These are phyloP conservation scores for Schizopygopsis malacanthus DNA, from an alignment of 2,797 vertebrate species.

Conservation along the genomic window DNA sequence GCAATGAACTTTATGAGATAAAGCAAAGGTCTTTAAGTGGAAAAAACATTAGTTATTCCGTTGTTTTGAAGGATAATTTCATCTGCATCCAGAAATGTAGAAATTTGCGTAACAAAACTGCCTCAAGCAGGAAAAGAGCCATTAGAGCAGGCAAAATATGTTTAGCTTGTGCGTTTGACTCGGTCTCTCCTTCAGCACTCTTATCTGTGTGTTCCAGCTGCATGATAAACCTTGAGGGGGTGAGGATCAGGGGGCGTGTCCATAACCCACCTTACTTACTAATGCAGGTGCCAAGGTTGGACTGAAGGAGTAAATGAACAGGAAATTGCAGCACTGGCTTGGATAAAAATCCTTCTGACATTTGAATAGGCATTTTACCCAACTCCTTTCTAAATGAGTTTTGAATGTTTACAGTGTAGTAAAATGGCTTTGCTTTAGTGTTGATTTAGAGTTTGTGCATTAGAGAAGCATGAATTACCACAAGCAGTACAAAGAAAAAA, in stretches of 20 bases:
- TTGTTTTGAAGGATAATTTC: neutral
- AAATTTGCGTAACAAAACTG: neutral
- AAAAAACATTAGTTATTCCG: neutral
- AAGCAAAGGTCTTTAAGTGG: neutral
- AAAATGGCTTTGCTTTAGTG: neutral
- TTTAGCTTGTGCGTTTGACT: constrained; percentile 10
- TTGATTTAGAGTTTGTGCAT: constrained; percentile 1
- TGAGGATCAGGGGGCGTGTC: constrained; percentile 24
- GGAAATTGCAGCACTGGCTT: neutral
- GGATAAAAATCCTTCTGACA: neutral
- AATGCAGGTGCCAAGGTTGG: constrained; percentile 41
- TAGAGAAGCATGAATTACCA: neutral
- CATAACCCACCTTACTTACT: constrained; percentile 22
- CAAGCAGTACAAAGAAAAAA: neutral
- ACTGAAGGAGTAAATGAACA: constrained; percentile 17
- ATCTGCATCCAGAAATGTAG: neutral
- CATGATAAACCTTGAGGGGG: constrained; percentile 50
- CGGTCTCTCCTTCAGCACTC: constrained; percentile 30
- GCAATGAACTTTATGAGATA: neutral
- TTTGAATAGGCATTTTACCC: neutral
- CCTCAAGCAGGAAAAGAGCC: neutral
- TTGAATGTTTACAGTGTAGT: neutral
- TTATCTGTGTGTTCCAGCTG: constrained; percentile 62
- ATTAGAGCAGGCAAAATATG: constrained; percentile 8
- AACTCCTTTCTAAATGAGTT: neutral